Conservation (phyloP, 2,888 invertebrate species). For the Sepioteuthis lessoniana region DNA sequence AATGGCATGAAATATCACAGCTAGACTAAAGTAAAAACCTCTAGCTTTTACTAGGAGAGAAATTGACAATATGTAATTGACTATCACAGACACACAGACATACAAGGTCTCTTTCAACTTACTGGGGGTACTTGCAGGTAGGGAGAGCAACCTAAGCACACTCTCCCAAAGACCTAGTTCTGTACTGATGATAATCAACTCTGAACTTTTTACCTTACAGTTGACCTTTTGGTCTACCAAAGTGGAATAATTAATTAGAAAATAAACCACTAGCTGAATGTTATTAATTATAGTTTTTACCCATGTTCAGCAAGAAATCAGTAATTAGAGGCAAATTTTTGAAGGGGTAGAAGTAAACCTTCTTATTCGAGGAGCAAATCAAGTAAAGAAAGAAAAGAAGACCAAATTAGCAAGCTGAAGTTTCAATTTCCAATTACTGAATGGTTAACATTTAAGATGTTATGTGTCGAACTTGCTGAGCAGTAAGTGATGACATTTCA, state of each 20-base stretch:
- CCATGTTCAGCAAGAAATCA: slow-evolving; percentile 33
- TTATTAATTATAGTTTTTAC: slow-evolving; percentile 21
- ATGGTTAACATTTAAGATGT: not conserved
- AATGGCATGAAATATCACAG: not conserved
- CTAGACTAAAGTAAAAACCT: not conserved
- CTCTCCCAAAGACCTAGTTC: not conserved
- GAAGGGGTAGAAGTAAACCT: not conserved
- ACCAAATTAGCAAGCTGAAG: not conserved
- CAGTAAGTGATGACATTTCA: not conserved
- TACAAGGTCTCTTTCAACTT: not conserved
- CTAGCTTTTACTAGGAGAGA: not conserved
- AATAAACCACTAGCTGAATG: not conserved
- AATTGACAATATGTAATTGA: not conserved
- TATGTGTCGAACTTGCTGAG: not conserved
- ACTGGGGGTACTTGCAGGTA: not conserved
- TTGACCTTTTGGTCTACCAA: not conserved
- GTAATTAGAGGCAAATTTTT: not conserved
- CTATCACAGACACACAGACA: not conserved
- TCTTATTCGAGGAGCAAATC: not conserved
- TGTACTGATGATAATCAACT: slow-evolving; percentile 33
- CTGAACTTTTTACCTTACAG: not conserved
- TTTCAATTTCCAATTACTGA: slow-evolving; percentile 33
- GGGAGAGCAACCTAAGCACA: not conserved
- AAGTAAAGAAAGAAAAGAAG: not conserved
- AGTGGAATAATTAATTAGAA: slow-evolving; percentile 1